These are phyloP conservation scores for Dendronephthya gigantea DNA, from an alignment of 64 coral and sea anemone species.

Conservation along the genomic window DNA sequence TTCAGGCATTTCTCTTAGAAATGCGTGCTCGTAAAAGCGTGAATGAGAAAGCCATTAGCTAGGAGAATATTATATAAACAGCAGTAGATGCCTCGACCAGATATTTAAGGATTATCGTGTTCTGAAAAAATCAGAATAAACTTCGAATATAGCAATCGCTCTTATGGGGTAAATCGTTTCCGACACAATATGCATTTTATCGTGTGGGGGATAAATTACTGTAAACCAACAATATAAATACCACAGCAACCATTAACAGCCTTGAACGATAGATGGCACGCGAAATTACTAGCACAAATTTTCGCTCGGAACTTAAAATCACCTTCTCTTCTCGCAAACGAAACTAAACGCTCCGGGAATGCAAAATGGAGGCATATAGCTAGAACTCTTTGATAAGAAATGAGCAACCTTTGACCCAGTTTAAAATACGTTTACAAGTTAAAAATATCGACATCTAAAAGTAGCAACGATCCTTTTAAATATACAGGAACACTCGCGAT, in stretches of 20 bases:
- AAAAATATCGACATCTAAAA: not conserved
- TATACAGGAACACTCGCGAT: not conserved
- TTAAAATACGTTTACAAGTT: not conserved
- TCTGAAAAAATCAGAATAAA: not conserved
- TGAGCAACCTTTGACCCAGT: not conserved
- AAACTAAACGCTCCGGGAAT: too few relatives aligned
- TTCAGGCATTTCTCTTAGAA: not conserved
- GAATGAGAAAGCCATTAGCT: not conserved
- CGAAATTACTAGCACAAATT: not conserved
- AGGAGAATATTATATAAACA: not conserved
- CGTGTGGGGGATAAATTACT: not conserved
- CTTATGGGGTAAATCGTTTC: not conserved
- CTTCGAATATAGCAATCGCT: not conserved
- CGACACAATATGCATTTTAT: not conserved
- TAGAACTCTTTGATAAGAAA: not conserved
- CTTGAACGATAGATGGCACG: not conserved
- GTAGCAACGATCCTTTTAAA: not conserved
- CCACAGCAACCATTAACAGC: not conserved
- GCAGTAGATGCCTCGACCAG: not conserved
- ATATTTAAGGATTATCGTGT: not conserved
- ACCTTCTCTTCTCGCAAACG: too few relatives aligned
- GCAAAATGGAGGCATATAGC: not conserved
- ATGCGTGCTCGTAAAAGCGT: not conserved
- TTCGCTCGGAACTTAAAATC: not conserved
- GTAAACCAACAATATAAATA: not conserved